These are phyloP conservation scores for Aix galericulata DNA, from an alignment of 2,113 vertebrate genomes.

Conservation along the genomic window DNA sequence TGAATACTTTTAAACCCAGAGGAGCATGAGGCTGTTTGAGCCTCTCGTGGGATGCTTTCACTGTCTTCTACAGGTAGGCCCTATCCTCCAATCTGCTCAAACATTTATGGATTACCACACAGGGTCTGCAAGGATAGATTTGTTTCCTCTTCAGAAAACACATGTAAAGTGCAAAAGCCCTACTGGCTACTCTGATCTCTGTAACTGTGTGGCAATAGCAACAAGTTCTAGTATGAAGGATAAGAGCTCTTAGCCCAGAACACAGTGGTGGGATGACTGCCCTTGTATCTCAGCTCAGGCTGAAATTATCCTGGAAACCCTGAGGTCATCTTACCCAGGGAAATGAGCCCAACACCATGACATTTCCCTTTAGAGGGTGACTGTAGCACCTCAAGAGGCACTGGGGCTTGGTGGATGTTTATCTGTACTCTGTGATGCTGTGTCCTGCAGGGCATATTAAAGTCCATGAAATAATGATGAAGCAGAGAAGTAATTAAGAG, in stretches of 20 bases:
- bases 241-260: constrained; percentile 14
- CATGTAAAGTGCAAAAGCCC: not conserved
- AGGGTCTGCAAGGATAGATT: not conserved
- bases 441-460: constrained; percentile 87
- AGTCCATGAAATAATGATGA: constrained; percentile 96
- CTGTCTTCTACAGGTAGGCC: not conserved
- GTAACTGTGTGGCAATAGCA: not conserved
- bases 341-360: constrained; percentile 10
- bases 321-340: constrained; percentile 59
- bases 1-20: not conserved
- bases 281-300: not conserved
- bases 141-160: constrained; percentile 4
- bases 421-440: constrained; percentile 54
- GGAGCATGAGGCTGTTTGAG: not conserved
- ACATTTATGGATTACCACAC: not conserved
- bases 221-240: not conserved
- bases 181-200: not conserved
- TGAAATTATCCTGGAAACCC: constrained; percentile 29
- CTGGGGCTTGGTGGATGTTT: constrained; percentile 70
- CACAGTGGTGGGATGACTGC: not conserved
- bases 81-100: not conserved
- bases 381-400: constrained; percentile 27
- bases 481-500: constrained; percentile 92
- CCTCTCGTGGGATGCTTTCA: not conserved
- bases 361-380: constrained; percentile 43